Percentiles rank a stretch among this genome's conserved stretches.
Conservation (phyloP, 2,888 invertebrate species). For the Anoncus sp. region DNA sequence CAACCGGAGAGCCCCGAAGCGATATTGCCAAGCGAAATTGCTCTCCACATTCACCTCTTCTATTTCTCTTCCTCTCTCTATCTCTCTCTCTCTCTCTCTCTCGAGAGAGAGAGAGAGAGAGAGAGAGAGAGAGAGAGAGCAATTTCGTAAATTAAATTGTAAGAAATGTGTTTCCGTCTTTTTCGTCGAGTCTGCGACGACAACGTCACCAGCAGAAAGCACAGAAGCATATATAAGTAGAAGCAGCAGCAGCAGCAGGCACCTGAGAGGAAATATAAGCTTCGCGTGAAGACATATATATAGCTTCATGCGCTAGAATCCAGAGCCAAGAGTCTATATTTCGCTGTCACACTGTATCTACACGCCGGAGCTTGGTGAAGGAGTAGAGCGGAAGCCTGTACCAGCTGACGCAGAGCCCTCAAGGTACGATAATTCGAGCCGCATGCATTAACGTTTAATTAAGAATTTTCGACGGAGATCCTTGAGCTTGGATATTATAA, state of each 20-base stretch:
- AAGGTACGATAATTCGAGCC: conserved; percentile 58
- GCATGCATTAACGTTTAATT: conserved; percentile 74
- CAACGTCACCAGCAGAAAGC: conserved; percentile 41
- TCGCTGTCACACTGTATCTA: conserved; percentile 49
- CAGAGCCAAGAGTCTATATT: conserved; percentile 54
- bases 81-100: too few relatives aligned
- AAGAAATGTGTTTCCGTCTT: conserved; percentile 39
- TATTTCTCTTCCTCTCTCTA: conserved; percentile 14
- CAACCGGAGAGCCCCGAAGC: conserved; percentile 27
- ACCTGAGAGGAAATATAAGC: conserved; percentile 51
- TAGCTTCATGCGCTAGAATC: conserved; percentile 24
- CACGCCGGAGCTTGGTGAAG: conserved; percentile 49
- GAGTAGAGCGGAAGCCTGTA: conserved; percentile 56
- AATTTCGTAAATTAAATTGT: conserved; percentile 42
- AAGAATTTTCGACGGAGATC: conserved; percentile 73
- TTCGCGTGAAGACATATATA: conserved; percentile 12
- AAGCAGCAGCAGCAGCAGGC: conserved; percentile 38
- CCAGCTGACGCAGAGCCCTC: conserved; percentile 73
- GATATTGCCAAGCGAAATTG: conserved; percentile 55
- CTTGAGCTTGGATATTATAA: conserved; percentile 66
- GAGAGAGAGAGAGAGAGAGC: too few relatives aligned
- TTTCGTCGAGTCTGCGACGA: conserved; percentile 34
- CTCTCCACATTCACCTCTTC: conserved; percentile 25
- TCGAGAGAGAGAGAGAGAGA: too few relatives aligned
- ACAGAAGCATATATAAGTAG: conserved; percentile 17